Base-by-base conservation (phyloP, 2,888 invertebrate genomes). In the Polymixis lichenea region DNA sequence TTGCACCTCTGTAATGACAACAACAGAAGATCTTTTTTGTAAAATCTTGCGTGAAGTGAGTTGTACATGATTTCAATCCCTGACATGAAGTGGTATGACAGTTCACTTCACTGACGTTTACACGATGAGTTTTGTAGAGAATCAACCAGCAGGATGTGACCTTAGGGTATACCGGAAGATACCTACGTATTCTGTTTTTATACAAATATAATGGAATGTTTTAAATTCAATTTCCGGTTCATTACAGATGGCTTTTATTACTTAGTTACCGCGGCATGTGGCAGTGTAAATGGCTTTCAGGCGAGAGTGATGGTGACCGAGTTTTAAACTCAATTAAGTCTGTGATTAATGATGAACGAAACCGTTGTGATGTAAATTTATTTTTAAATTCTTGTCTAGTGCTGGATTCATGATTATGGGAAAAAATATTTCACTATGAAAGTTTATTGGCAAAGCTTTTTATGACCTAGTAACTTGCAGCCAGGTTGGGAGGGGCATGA, bases 261-360 rank as follows among this genome's bases (percentile, higher is more conserved):
- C 46, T 61, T 60, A 61, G 43, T 32, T 56, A 25, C n/a, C 4
- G 56, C 64, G 46, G 38, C 55, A 19, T 49, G 78, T 19, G 28
- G 58, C 53, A n/a, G 13, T 77, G 71, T 78, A 72, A 78, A 61
- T 78, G 72, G 49, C 60, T 72, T 56, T 72, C 55, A 66, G 60
- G 55, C 22, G 60, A 61, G 72, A 78, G 55, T 61, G 60, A 78
- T 78, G n/a, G 62, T 56, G 28, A 43, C 70, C 70, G 62, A 62
- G 77, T 62, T 77, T 77, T 77, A 55, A 78, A 78, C 72, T 78
- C 55, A 78, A 78, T 78, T 72, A 28, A 17, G 19, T 55, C 65
- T 15, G 28, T 72, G 56, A 49, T 72, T 38, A 78, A 72, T 66
- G 46, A 66, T n/a, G n/a, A 49, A 78, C 19, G 38, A 51, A 56